Evolutionary conservation across 2,888 invertebrate species (phyloP), one percentile per base, ranked within the genome.

Genomic region (Dicyrtomina minuta): DNA sequence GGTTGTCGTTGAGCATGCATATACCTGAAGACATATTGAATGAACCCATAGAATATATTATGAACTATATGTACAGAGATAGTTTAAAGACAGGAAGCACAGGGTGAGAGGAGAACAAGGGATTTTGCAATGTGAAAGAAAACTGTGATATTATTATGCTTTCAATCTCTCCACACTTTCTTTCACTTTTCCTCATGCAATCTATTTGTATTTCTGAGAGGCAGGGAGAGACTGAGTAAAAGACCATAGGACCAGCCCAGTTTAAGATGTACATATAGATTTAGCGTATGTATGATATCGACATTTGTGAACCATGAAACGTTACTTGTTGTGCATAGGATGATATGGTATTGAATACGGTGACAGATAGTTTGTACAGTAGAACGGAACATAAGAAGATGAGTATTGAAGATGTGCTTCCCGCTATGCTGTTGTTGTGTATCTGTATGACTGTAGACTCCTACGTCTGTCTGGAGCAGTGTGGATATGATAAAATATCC

Each of bases 61-160:
- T 33, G 33, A 3, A 33, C 33, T 5, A 33, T n/a, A 17, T 46
- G 46, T 46, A 17, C 13, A 13, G n/a, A 20, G n/a, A 22, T 22
- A 24, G 53, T 20, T 53, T 46, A 53, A 53, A 53, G 22, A 24
- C 15, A 53, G 24, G 53, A 53, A 26, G 15, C 15, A 53, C 22
- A 53, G 24, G 15, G 15, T 20, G 24, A 13, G 13, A 53, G 24
- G 15, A 22, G 53, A 53, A 13, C 24, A n/a, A 58, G 27, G 58
- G 24, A 15, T 61, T 43, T 58, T 58, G 58, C 58, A 58, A 39
- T 58, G 44, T 61, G 44, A 44, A 41, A 44, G 55, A 55, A 15
- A 44, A 43, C 15, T 60, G 43, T 22, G 24, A 60, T 60, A 39
- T 58, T 39, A 59, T 39, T 41, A 59, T 59, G 41, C 41, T 41